Base-by-base conservation (phyloP, 1,140 invertebrate species). In the Chironomus striatipennis region DNA sequence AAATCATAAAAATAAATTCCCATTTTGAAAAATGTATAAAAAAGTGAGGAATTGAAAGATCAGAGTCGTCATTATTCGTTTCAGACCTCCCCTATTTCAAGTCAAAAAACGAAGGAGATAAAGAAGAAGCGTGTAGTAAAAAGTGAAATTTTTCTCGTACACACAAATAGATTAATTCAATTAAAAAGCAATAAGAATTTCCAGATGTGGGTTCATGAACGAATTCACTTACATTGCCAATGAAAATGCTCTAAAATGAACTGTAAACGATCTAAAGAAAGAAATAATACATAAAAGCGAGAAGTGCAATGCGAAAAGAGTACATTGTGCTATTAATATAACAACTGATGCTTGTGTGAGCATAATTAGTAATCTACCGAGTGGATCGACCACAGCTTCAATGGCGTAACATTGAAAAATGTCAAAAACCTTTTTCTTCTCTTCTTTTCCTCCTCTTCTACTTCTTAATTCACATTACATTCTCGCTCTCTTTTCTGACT, bases 371-470 rank as follows among this genome's bases (percentile, higher is more conserved):
- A 57, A 57, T 57, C 47, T 57, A 57, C n/a, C 47, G 47, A 57
- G 47, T 57, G 47, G 12, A 57, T 57, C 47, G 47, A 57, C 47
- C 47, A 57, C 47, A 57, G 47, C 47, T n/a, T 57, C 47, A 57
- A 57, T 57, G 47, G 47, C 20, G 65, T 70, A 70, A 21, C 65
- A 70, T 70, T 70, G 65, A 70, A 70, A 70, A 70, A 70, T 70
- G 65, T 70, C 65, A 70, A 70, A 70, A 70, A 70, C 65, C 65
- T 70, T 70, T 18, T 17, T 70, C 20, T 70, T 18, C 65, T 57
- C 65, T n/a, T n/a, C 18, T 70, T 70, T 70, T 67, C 17, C n/a
- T 18, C 9, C 18, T 18, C 65, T 70, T 21, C 17, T 20, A 18
- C 17, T 70, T 70, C 20, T 70, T 70, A 2, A 20, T 70, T 21